phyloP scores from a whole-genome alignment of 1,140 invertebrate genomes.

The Zaprionus ghesquierei region DNA sequence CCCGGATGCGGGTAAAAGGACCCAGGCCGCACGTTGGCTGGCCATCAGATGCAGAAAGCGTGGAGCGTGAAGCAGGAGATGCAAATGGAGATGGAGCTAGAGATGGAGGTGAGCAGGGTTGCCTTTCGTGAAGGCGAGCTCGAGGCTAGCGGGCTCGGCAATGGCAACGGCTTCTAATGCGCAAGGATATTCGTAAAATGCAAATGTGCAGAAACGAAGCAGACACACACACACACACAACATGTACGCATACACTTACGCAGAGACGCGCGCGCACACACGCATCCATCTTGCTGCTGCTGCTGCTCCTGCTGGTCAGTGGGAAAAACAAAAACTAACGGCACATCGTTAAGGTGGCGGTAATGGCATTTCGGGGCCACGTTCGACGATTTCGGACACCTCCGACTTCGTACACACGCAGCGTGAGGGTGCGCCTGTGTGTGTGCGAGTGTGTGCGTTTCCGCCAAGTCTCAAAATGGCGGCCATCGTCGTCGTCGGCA shows the following conservation, averaged over 20 bases:
- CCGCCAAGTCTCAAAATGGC: constrained; percentile 80
- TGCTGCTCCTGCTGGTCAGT: constrained; percentile 39
- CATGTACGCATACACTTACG: constrained; percentile 4
- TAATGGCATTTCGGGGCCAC: constrained; percentile 76
- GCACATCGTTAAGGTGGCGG: constrained; percentile 73
- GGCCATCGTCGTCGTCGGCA: constrained; percentile 40
- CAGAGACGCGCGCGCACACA: constrained; percentile 11
- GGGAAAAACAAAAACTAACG: constrained; percentile 51
- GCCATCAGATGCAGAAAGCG: constrained; percentile 32
- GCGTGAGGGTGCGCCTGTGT: constrained; percentile 1
- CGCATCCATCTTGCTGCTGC: constrained; percentile 59
- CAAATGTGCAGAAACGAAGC: constrained; percentile 76
- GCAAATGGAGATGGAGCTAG: background rate
- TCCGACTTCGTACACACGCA: constrained; percentile 37
- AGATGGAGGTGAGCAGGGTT: background rate
- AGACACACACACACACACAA: constrained; percentile 44
- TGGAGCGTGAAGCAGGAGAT: constrained; percentile 5
- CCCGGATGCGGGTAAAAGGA: background rate
- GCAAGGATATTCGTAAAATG: constrained; percentile 82
- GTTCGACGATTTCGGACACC: constrained; percentile 76
- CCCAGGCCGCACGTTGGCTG: background rate
- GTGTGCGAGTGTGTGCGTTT: constrained; percentile 47
- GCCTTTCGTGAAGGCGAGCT: constrained; percentile 29
- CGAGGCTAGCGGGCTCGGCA: constrained; percentile 22
- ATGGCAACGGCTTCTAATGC: constrained; percentile 79